These are phyloP conservation scores for Helostoma temminkii DNA, from an alignment of 2,797 vertebrate genomes.

Conservation along the genomic window DNA sequence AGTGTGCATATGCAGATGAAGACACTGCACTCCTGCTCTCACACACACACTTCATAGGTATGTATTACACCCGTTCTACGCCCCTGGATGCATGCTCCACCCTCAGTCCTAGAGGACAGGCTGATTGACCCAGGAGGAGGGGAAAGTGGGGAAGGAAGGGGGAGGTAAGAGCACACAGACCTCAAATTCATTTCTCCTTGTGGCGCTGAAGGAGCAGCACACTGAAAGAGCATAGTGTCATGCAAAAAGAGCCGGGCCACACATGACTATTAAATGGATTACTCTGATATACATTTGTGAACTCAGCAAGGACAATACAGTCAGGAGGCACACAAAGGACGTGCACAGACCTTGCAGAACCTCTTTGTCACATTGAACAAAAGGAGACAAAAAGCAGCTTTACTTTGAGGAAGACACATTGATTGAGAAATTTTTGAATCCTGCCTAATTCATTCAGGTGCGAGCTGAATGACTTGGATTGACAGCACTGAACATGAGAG, in stretches of 20 bases:
- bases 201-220: slow-evolving; percentile 65
- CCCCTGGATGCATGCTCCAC: slow-evolving; percentile 75
- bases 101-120: slow-evolving; percentile 78
- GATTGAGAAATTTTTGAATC: slow-evolving; percentile 3
- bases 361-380: slow-evolving; percentile 32
- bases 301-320: slow-evolving; percentile 33
- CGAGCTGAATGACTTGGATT: slow-evolving; percentile 32
- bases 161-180: slow-evolving; percentile 56
- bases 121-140: slow-evolving; percentile 81
- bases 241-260: slow-evolving; percentile 53
- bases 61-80: slow-evolving; percentile 66
- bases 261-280: slow-evolving; percentile 72
- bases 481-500: slow-evolving; percentile 50
- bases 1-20: slow-evolving; percentile 10
- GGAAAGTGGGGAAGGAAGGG: slow-evolving; percentile 50
- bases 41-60: slow-evolving; percentile 67
- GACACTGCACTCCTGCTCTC: not conserved
- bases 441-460: slow-evolving; percentile 42
- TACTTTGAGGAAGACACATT: slow-evolving; percentile 21
- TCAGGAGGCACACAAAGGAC: slow-evolving; percentile 39
- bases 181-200: slow-evolving; percentile 79
- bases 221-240: slow-evolving; percentile 60
- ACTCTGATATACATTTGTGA: slow-evolving; percentile 53
- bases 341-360: slow-evolving; percentile 40
- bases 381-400: slow-evolving; percentile 29